These are phyloP conservation scores for Marmota flaviventris DNA, from an alignment of 2,113 vertebrate species.

Conservation along the genomic window DNA sequence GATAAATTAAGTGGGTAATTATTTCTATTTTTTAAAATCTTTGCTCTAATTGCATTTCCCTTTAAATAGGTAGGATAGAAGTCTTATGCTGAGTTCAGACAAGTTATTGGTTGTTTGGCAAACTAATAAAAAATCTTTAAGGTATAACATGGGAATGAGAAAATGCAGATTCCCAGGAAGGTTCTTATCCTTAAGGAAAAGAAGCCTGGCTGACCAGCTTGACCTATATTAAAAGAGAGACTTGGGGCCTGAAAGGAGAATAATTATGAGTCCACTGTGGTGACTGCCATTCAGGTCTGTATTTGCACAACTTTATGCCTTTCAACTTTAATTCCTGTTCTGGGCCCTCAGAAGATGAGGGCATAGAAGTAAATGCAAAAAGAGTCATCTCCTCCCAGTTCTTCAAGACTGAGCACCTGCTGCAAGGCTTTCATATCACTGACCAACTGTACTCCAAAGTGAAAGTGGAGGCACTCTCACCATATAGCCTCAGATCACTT, in stretches of 20 bases:
- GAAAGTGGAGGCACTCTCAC: neutral
- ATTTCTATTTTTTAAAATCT: conserved; percentile 65
- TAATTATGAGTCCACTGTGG: neutral
- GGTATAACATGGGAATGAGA: neutral
- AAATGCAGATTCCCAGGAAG: neutral
- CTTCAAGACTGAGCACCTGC: neutral
- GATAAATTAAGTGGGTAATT: conserved; percentile 79
- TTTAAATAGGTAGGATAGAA: conserved; percentile 49
- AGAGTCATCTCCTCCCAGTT: neutral
- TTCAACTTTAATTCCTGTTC: neutral
- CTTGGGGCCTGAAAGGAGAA: neutral
- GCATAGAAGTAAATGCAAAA: neutral
- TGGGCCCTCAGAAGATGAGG: neutral
- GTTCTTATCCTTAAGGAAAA: neutral
- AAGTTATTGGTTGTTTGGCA: conserved; percentile 39
- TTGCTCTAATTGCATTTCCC: conserved; percentile 70
- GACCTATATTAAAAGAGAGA: neutral
- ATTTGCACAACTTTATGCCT: neutral
- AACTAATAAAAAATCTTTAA: conserved; percentile 1
- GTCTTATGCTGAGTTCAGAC: conserved; percentile 50
- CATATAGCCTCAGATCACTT: too few species aligned
- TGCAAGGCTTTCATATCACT: too few species aligned
- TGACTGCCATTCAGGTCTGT: too few species aligned
- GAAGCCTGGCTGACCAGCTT: neutral
- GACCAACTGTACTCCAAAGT: neutral